phyloP scores from a whole-genome alignment of 2,888 invertebrate genomes.

The Dexiosoma caninum region DNA sequence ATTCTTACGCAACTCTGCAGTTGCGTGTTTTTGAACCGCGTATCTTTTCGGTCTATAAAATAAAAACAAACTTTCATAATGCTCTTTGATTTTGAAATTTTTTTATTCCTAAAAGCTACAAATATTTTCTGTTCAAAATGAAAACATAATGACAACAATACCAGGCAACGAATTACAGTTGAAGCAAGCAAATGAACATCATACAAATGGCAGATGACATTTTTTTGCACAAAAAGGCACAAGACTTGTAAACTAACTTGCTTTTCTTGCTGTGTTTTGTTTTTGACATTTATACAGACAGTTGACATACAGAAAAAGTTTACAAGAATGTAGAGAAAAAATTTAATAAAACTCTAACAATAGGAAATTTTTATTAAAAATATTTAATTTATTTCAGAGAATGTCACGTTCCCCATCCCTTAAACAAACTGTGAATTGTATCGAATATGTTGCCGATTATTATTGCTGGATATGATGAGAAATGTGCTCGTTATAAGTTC shows the following conservation, averaged over 20 bases:
- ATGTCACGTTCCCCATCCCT: too few relatives aligned
- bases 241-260: slow-evolving; percentile 9
- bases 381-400: too few relatives aligned
- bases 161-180: neutral
- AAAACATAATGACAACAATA: slow-evolving; percentile 3
- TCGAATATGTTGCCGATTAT: too few relatives aligned
- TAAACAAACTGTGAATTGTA: too few relatives aligned
- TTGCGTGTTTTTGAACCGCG: too few relatives aligned
- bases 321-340: neutral
- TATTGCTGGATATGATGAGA: too few relatives aligned
- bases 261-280: neutral
- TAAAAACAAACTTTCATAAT: too few relatives aligned
- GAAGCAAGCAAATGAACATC: slow-evolving; percentile 6
- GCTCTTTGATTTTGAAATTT: neutral
- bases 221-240: slow-evolving; percentile 1
- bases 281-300: slow-evolving; percentile 26
- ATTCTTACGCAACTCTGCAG: too few relatives aligned
- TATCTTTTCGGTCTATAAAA: too few relatives aligned
- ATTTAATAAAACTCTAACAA: neutral
- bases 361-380: neutral
- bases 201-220: slow-evolving; percentile 29
- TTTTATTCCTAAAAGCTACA: neutral
- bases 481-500: too few relatives aligned
- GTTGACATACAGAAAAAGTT: neutral
- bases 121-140: neutral